Evolutionary conservation across 2,888 invertebrate species (phyloP), one percentile per base, ranked within the genome.

Genomic region (Eilema sororculum): DNA sequence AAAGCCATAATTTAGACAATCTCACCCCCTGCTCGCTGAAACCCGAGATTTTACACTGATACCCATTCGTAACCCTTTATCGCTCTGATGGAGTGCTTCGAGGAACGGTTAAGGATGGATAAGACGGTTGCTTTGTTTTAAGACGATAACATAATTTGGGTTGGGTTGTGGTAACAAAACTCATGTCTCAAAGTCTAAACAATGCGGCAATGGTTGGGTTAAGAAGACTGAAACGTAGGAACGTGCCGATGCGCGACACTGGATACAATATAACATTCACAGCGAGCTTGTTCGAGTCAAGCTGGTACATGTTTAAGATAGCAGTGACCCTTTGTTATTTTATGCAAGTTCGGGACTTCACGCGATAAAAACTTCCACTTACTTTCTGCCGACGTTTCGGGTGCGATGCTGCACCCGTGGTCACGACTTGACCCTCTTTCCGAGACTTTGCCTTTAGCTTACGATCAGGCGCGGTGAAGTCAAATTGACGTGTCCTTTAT

Each of bases 41-140:
- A 91, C 91, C 90, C 90, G 89, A 93, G 94, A 93, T 92, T 90
- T 88, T 82, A 84, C 82, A 81, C 81, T 85, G 90, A 90, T 91
- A 89, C 82, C 85, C 79, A 80, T 83, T 78, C 76, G 85, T 86
- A 88, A 88, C 86, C 86, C 92, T 88, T 89, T 91, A 89, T 92
- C 91, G 76, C 74, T 68, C 73, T 78, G 81, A 83, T 78, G 76
- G 63, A 73, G 77, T 73, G 69, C 57, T 22, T 5, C 72, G 52
- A 67, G 78, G 81, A 81, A 76, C 67, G 37, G 25, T 9, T 12
- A 16, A 63, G 3, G 22, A 6, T 64, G 83, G 81, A 82, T 83
- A 78, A 72, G 78, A 72, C 65, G 63, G 58, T 46, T 41, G 3
- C n/a, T 67, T 46, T 65, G 57, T 60, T 60, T 64, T 41, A 66